Percentiles rank a stretch among this genome's conserved stretches.
These are phyloP conservation scores for Xyliphius kryptos DNA, from an alignment of 2,113 vertebrate genomes.

Conservation along the genomic window DNA sequence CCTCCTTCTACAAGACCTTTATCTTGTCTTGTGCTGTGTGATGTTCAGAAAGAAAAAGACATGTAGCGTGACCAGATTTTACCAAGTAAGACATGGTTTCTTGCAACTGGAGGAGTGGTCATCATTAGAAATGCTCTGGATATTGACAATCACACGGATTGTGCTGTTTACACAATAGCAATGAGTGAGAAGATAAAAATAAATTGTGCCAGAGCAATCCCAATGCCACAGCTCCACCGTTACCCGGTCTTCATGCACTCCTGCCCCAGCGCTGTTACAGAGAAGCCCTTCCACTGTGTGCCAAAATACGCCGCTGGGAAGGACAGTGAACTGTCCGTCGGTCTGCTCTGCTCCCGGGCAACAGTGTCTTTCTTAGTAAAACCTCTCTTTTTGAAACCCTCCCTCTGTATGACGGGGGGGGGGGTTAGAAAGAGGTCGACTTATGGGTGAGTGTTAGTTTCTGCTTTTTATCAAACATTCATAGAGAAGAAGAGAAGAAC, in stretches of 20 bases:
- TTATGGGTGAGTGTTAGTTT: conserved; percentile 44
- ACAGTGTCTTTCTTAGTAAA: conserved; percentile 44
- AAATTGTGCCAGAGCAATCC: conserved; percentile 26
- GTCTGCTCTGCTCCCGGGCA: conserved; percentile 25
- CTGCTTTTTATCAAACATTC: too few species aligned
- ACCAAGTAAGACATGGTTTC: conserved; percentile 37
- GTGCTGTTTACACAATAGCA: too few species aligned
- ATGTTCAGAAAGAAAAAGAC: conserved; percentile 33
- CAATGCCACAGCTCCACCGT: conserved; percentile 15
- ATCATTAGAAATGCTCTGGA: conserved; percentile 34
- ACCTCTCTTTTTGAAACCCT: conserved; percentile 41
- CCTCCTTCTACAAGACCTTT: conserved; percentile 32
- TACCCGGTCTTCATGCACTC: conserved; percentile 22
- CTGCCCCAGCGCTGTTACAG: conserved; percentile 14
- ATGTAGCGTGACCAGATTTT: conserved; percentile 43
- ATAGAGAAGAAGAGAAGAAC: too few species aligned
- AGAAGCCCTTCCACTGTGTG: conserved; percentile 28
- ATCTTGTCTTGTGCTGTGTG: conserved; percentile 33
- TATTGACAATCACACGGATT: too few species aligned
- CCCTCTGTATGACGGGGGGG: conserved; percentile 9
- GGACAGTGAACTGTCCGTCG: conserved; percentile 30
- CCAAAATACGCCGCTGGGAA: conserved; percentile 16
- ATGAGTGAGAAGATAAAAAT: too few species aligned
- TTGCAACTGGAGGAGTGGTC: conserved; percentile 13
- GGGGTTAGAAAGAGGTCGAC: conserved; percentile 38